Conservation (phyloP, 2,113 vertebrate genomes). For the Cheilinus undulatus region DNA sequence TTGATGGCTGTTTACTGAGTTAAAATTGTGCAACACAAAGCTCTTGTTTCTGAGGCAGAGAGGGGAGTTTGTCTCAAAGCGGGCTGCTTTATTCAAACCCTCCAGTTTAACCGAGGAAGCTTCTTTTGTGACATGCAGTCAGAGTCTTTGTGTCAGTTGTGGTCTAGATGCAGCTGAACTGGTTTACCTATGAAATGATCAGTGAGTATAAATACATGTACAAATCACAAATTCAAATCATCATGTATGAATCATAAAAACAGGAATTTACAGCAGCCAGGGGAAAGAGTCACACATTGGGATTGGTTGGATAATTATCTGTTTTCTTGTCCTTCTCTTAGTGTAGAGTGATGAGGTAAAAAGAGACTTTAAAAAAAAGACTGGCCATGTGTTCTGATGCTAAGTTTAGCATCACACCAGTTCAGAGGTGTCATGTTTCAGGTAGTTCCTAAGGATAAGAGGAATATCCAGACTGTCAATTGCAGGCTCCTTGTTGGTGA, state of each 20-base stretch:
- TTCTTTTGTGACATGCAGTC: too few species aligned
- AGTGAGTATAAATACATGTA: background rate
- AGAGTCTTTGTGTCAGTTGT: too few species aligned
- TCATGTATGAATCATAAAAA: conserved; percentile 8
- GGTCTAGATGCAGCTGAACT: too few species aligned
- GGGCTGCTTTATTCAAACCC: too few species aligned
- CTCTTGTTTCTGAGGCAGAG: too few species aligned
- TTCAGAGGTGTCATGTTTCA: conserved; percentile 83
- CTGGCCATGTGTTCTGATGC: background rate
- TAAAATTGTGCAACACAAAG: too few species aligned
- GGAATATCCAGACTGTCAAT: conserved; percentile 88
- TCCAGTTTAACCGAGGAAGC: too few species aligned
- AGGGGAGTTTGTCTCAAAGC: too few species aligned
- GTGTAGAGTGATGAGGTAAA: background rate
- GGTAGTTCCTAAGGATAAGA: conserved; percentile 85
- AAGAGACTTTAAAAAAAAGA: background rate
- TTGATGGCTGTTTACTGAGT: too few species aligned
- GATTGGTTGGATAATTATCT: background rate
- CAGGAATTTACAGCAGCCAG: background rate
- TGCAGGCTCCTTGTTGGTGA: conserved; percentile 49
- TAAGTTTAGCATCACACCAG: conserved; percentile 11
- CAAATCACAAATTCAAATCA: conserved; percentile 1
- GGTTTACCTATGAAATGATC: too few species aligned
- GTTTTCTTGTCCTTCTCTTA: background rate
- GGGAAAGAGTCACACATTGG: background rate